Base-by-base conservation (phyloP, 1,140 invertebrate genomes). In the Drosophila busckii region DNA sequence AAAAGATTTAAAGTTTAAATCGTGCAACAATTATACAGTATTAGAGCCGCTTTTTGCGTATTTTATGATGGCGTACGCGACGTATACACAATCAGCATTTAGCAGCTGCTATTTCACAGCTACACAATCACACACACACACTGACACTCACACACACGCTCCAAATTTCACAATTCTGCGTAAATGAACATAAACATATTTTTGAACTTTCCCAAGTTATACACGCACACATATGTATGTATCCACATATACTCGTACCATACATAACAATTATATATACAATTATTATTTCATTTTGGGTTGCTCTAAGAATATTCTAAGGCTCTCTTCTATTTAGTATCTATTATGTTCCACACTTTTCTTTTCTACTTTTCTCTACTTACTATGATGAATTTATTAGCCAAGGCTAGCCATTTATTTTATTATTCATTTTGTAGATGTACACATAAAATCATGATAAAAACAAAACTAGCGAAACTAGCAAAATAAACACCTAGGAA, bases 1-100 rank as follows among this genome's bases (percentile, higher is more conserved):
- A 20, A 53, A 31, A 20, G 22, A 26, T 34, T 38, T 4, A 44
- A 25, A 32, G 34, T 28, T 12, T 17, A 22, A 44, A 50, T 12
- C 2, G 25, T 55, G 73, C 73, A 78, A 80, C 71, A 78, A 78
- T 73, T 78, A 80, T 80, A 78, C 71, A 78, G 71, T 78, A 78
- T 78, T 78, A 78, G 65, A 78, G 73, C 73, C 78, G 73, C 73
- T 73, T 78, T 73, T 68, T 65, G 73, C 73, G 65, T 78, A 78
- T 78, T 78, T 78, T 78, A 82, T 50, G 75, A 78, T n/a, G 52
- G 73, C 73, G 63, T 59, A 78, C 73, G 59, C 73, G 73, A 78
- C 73, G 73, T 78, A 78, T 78, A 78, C 73, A 80, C 73, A 78
- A 78, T 73, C 64, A 58, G 64, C 75, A 80, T 54, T 26, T 58